Evolutionary conservation across 1,140 invertebrate species (phyloP).

Genomic region (Sinella curviseta): DNA sequence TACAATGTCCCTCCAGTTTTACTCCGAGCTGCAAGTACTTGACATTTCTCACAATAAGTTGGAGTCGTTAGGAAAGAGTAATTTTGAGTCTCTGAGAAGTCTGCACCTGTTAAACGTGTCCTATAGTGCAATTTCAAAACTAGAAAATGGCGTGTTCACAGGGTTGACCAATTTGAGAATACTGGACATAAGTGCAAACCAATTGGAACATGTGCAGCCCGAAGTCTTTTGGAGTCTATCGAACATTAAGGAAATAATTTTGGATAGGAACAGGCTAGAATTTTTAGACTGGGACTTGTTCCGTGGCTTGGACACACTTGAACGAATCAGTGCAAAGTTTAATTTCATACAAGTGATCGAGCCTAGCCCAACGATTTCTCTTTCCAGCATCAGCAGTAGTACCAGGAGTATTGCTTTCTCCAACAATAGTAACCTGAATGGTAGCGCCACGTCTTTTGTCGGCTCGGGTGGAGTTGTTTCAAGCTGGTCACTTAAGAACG

Average conservation of each 20-base stretch:
- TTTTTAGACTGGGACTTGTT: constrained; percentile 51
- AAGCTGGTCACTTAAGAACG: constrained; percentile 55
- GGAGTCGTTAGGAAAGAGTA: constrained; percentile 70
- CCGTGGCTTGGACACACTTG: constrained; percentile 64
- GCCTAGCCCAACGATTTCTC: constrained; percentile 68
- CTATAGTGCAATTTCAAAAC: constrained; percentile 67
- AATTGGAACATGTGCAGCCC: constrained; percentile 60
- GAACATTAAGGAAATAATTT: constrained; percentile 69
- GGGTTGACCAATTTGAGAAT: constrained; percentile 68
- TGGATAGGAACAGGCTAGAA: constrained; percentile 67
- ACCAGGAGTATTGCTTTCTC: constrained; percentile 51
- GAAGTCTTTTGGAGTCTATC: constrained; percentile 71
- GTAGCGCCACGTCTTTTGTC: constrained; percentile 68
- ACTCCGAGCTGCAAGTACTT: constrained; percentile 73
- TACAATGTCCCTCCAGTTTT: constrained; percentile 66
- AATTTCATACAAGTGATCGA: constrained; percentile 51
- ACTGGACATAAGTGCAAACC: constrained; percentile 75
- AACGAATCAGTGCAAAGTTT: constrained; percentile 36
- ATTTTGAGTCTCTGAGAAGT: constrained; percentile 73
- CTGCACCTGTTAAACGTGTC: constrained; percentile 74
- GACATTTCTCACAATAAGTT: constrained; percentile 81
- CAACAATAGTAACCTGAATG: constrained; percentile 71
- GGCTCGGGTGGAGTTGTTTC: neutral
- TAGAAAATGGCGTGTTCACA: constrained; percentile 73
- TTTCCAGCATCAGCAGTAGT: constrained; percentile 65